These are phyloP conservation scores for Empidonax alnorum DNA, from an alignment of 2,113 vertebrate genomes.

Conservation along the genomic window DNA sequence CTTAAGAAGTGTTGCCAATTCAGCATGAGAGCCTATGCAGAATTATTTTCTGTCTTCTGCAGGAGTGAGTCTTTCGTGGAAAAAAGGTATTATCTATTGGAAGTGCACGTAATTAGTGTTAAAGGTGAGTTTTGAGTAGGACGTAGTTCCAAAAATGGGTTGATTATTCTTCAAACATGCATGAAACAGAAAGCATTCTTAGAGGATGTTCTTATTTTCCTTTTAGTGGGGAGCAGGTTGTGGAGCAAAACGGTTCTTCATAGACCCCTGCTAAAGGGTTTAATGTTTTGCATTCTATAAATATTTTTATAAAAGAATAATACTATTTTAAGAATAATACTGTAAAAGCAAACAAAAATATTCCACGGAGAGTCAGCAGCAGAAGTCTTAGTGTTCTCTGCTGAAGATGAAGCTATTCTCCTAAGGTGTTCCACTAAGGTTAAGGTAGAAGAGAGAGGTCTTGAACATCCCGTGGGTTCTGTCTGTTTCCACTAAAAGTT, in stretches of 20 bases:
- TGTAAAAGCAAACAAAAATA: not conserved
- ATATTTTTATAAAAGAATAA: not conserved
- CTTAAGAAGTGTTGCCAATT: not conserved
- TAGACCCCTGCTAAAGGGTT: not conserved
- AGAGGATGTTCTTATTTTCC: not conserved
- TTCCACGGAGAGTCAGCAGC: not conserved
- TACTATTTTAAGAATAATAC: not conserved
- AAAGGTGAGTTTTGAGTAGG: not conserved
- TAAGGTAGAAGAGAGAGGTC: not conserved
- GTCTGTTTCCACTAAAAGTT: not conserved
- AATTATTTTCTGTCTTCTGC: not conserved
- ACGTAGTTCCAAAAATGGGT: not conserved
- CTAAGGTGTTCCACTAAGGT: not conserved
- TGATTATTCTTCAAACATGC: not conserved
- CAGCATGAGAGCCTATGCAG: fast-evolving
- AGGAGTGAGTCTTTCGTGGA: not conserved
- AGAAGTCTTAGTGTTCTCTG: not conserved
- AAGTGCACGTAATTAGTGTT: not conserved
- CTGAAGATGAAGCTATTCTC: not conserved
- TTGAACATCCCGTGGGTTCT: not conserved
- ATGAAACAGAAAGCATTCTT: not conserved
- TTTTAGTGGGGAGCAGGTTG: not conserved
- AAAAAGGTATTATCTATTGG: not conserved
- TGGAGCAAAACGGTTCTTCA: not conserved
- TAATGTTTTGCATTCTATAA: not conserved